Conservation (phyloP, 1,140 invertebrate species). For the Drosophila arizonae region DNA sequence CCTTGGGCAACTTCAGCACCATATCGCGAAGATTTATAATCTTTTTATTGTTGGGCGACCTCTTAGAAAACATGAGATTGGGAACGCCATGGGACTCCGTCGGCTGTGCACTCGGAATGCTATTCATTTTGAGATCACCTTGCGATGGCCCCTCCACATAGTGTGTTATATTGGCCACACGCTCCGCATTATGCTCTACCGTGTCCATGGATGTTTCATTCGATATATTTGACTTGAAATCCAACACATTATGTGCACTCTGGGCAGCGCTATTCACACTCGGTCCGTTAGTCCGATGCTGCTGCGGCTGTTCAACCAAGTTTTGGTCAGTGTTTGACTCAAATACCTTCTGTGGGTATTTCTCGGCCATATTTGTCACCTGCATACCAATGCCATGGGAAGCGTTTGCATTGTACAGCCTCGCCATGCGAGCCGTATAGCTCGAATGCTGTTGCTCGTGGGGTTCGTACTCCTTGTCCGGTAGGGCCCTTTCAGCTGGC, state of each 20-base stretch:
- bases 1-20: background rate
- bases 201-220: conserved; percentile 15
- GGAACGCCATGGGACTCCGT: background rate
- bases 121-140: background rate
- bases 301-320: background rate
- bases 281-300: background rate
- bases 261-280: background rate
- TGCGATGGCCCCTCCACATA: background rate
- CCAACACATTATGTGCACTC: too few species aligned
- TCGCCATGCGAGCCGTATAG: background rate
- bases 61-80: background rate
- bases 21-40: background rate
- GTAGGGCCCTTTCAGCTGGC: too few species aligned
- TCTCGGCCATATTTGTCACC: background rate
- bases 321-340: background rate
- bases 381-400: background rate
- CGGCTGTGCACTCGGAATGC: background rate
- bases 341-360: too few species aligned
- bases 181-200: background rate
- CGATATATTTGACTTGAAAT: background rate
- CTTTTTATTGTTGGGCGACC: conserved; percentile 1
- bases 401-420: background rate
- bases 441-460: too few species aligned
- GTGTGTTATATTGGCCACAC: background rate
- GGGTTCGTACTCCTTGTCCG: too few species aligned